Percentiles rank a stretch among this genome's conserved stretches.
These are phyloP conservation scores for Tortricodes alternella DNA, from an alignment of 2,888 invertebrate species.

Conservation along the genomic window DNA sequence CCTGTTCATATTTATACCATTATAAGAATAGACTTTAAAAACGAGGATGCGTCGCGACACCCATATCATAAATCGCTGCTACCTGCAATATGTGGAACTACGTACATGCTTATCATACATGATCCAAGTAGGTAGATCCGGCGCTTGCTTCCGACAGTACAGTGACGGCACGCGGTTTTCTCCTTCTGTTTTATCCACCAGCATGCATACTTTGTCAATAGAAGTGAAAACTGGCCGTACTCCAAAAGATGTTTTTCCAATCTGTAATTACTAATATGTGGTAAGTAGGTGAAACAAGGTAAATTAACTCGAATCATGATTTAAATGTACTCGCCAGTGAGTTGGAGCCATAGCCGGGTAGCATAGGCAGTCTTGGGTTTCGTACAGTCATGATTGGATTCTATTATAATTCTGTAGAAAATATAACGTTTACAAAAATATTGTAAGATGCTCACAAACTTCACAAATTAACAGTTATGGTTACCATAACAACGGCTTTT, in stretches of 20 bases:
- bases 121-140: constrained; percentile 92
- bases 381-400: constrained; percentile 69
- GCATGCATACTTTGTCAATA: constrained; percentile 69
- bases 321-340: constrained; percentile 82
- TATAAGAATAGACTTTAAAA: too few species aligned
- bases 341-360: constrained; percentile 88
- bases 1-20: too few species aligned
- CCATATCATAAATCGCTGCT: too few species aligned
- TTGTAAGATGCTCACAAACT: constrained; percentile 13
- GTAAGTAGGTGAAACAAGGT: background rate
- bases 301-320: background rate
- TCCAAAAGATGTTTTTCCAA: constrained; percentile 70
- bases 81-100: too few species aligned
- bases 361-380: constrained; percentile 86
- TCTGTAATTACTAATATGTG: constrained; percentile 40
- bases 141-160: constrained; percentile 88
- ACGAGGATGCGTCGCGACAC: too few species aligned
- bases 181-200: constrained; percentile 66
- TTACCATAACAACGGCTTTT: constrained; percentile 9
- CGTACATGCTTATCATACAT: constrained; percentile 93
- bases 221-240: constrained; percentile 68
- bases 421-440: constrained; percentile 15
- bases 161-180: constrained; percentile 83
- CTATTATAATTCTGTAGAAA: constrained; percentile 18
- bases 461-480: background rate